Base-by-base conservation (phyloP, 2,888 invertebrate genomes). In the Cosmorhoe ocellata region DNA sequence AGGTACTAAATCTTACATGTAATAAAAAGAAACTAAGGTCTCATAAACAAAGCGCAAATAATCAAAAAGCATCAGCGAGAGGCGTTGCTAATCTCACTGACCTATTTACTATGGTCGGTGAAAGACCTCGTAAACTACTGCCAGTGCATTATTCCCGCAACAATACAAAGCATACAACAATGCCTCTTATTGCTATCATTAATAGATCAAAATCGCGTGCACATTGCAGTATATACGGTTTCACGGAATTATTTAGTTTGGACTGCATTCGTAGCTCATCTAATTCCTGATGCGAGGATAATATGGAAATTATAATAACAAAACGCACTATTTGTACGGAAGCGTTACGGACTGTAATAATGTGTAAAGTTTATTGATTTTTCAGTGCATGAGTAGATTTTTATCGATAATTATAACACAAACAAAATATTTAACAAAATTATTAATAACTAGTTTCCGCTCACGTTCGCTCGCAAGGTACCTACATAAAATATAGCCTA, bases 121-220 rank as follows among this genome's bases (percentile, higher is more conserved):
- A 90, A 89, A 88, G 88, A 90, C 89, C 89, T 88, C 89, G 77
- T 90, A 87, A 89, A 89, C 84, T 81, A 82, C 78, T 81, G 73
- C 70, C 72, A 76, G 79, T 81, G 83, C 84, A 86, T 83, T 86
- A 85, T 87, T 85, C 83, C 84, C 76, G 78, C 81, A 82, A 86
- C 82, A 81, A 81, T 83, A 77, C 78, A 71, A 67, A 50, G 60
- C 71, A 74, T 63, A 60, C 82, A 64, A 85, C 75, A 77, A 66
- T 81, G 72, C 58, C 58, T 66, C 73, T 71, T 86, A 83, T 59
- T 53, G 49, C 63, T 55, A 53, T 58, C 49, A 57, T 31, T 54
- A 66, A 77, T 73, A 74, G 75, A 71, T 63, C 69, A 75, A 67
- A 70, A 67, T 78, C 51, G 68, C 63, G 33, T 69, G 68, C 50